Base-by-base conservation (phyloP, 1,140 invertebrate genomes). In the Drosophila paulistorum region DNA sequence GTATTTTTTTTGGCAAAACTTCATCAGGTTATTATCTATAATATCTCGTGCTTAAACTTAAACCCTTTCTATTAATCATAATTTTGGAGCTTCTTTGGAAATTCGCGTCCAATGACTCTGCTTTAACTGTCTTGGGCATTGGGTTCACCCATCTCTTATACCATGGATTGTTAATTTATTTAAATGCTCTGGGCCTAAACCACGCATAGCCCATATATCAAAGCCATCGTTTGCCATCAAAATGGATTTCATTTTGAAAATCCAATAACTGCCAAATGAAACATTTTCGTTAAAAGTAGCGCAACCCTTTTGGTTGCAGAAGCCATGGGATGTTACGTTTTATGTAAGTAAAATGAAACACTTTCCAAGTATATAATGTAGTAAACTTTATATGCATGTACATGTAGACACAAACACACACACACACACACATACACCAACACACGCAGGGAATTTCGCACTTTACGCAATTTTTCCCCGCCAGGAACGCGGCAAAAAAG, bases 381-480 rank as follows among this genome's bases (percentile, higher is more conserved):
- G 2, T 14, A 41, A 20, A 64, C 45, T 37, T 26, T 20, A 14
- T 63, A 33, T 65, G 14, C 41, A 51, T 69, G 64, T 68, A 23
- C 77, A 54, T 71, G 48, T 45, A 39, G 63, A 30, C 41, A 70
- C 61, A 64, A 1, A 26, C 63, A 41, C 48, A 30, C 23, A 30
- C 23, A 42, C 39, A 48, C n/a, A 26, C 23, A 20, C 51, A 65
- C 14, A 55, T 13, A 58, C 68, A 66, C 48, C 37, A 58, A 64
- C 74, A 66, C 71, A 68, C 60, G 54, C 60, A 69, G 45, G 39
- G 77, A 64, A 74, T 89, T 87, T 87, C 71, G 83, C 84, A 84
- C 80, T 89, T 89, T 89, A 87, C 83, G 83, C 83, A 86, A 83
- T 83, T 83, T 81, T 87, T 89, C 83, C 83, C 83, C 83, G 83